These are phyloP conservation scores for Hedychridium roseum DNA, from an alignment of 2,888 invertebrate genomes.

Conservation along the genomic window DNA sequence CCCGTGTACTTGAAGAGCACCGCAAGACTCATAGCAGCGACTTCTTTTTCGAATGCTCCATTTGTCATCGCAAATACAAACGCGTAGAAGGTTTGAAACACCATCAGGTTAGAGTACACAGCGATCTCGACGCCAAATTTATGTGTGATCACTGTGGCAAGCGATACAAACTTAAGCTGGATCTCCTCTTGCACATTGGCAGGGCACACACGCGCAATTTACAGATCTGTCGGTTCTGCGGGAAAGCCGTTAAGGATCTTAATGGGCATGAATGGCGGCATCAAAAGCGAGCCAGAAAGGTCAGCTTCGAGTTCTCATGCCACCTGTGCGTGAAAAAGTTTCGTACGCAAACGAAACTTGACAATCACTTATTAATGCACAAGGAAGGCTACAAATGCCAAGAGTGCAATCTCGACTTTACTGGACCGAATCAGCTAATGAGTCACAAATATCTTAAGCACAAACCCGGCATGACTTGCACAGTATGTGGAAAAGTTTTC, in stretches of 20 bases:
- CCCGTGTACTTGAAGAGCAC: conserved; percentile 34
- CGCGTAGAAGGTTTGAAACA: conserved; percentile 27
- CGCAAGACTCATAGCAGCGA: conserved; percentile 41
- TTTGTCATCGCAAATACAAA: conserved; percentile 38
- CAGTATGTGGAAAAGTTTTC: conserved; percentile 43
- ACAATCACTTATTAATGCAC: conserved; percentile 44
- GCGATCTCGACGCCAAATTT: conserved; percentile 26
- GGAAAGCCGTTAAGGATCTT: conserved; percentile 42
- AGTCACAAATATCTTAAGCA: conserved; percentile 42
- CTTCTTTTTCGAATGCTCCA: conserved; percentile 36
- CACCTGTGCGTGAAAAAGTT: conserved; percentile 44
- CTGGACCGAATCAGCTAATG: conserved; percentile 33
- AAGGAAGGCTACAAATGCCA: conserved; percentile 39
- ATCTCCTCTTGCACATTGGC: conserved; percentile 35
- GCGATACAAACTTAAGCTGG: conserved; percentile 34
- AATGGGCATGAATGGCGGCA: conserved; percentile 50
- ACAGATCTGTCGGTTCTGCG: conserved; percentile 47
- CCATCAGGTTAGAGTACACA: conserved; percentile 35
- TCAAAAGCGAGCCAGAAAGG: conserved; percentile 29
- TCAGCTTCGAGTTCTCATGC: conserved; percentile 34
- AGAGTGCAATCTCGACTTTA: conserved; percentile 39
- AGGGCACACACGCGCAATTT: conserved; percentile 25
- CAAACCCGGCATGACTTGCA: conserved; percentile 31
- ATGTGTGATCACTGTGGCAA: conserved; percentile 35
- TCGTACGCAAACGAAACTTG: conserved; percentile 39